Conservation (phyloP, 2,113 vertebrate genomes). For the Percina caprodes region DNA sequence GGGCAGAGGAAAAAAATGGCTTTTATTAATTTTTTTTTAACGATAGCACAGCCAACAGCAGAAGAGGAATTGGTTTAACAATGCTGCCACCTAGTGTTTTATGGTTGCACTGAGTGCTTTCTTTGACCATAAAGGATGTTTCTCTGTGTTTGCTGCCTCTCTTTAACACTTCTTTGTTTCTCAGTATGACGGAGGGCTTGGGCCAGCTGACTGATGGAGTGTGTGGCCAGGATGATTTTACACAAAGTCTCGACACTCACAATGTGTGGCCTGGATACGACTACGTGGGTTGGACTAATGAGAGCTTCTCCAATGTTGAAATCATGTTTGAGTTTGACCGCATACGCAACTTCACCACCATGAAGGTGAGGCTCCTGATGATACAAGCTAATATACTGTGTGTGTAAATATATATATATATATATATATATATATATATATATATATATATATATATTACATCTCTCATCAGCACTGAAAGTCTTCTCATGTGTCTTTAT, state of each 20-base stretch:
- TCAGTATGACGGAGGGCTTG: constrained; percentile 97
- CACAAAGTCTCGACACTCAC: constrained; percentile 89
- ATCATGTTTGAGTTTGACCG: constrained; percentile 98
- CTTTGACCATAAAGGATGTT: neutral
- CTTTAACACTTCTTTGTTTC: constrained; percentile 7
- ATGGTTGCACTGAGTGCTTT: neutral
- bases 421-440: neutral
- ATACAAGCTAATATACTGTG: neutral
- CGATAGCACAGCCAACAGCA: constrained; percentile 34
- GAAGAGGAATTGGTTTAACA: constrained; percentile 12
- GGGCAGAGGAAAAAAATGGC: constrained; percentile 61
- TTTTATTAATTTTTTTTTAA: neutral
- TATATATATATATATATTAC: neutral
- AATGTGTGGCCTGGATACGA: constrained; percentile 95
- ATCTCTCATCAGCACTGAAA: neutral
- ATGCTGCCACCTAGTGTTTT: constrained; percentile 76
- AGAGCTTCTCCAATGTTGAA: constrained; percentile 90
- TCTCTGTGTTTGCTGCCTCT: neutral
- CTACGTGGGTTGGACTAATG: constrained; percentile 96
- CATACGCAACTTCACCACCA: constrained; percentile 94
- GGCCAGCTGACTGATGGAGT: constrained; percentile 96
- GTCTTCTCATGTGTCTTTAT: neutral
- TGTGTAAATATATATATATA: neutral
- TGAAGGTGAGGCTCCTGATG: constrained; percentile 88
- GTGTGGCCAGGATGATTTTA: constrained; percentile 95